These are phyloP conservation scores for Physella acuta DNA, from an alignment of 1,140 invertebrate species.

Conservation along the genomic window DNA sequence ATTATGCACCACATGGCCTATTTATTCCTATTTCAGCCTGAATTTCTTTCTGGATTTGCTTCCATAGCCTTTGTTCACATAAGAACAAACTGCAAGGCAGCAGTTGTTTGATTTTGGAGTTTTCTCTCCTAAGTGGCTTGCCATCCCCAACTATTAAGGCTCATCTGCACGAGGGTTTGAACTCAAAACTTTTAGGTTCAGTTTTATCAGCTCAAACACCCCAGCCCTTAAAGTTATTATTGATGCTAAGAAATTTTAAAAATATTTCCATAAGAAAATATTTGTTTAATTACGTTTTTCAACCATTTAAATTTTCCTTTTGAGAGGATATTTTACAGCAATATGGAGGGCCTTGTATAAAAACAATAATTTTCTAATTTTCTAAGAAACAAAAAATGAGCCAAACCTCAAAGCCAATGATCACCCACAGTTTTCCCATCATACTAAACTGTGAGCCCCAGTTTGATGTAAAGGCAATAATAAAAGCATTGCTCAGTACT, in stretches of 20 bases:
- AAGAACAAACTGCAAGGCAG: too few relatives aligned
- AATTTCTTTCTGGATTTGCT: too few relatives aligned
- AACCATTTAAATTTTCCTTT: not conserved
- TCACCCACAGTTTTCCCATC: slow-evolving; percentile 49
- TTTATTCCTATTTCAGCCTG: too few relatives aligned
- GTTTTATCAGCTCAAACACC: too few relatives aligned
- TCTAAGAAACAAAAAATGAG: not conserved
- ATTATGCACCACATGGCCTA: too few relatives aligned
- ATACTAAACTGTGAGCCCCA: slow-evolving; percentile 48
- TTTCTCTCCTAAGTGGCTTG: too few relatives aligned
- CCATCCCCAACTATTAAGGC: too few relatives aligned
- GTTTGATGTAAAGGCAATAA: slow-evolving; percentile 60
- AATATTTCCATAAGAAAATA: not conserved
- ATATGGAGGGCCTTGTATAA: not conserved
- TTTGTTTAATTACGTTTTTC: not conserved
- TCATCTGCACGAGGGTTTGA: too few relatives aligned
- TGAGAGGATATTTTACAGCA: not conserved
- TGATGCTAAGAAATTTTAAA: not conserved
- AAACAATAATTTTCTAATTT: not conserved
- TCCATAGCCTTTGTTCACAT: too few relatives aligned
- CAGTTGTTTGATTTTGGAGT: too few relatives aligned
- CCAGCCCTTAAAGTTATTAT: too few relatives aligned
- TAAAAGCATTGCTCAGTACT: slow-evolving; percentile 60
- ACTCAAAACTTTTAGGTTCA: too few relatives aligned
- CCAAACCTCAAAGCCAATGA: slow-evolving; percentile 60